These are phyloP conservation scores for Gambelia wislizenii DNA, from an alignment of 2,797 vertebrate species.

Conservation along the genomic window DNA sequence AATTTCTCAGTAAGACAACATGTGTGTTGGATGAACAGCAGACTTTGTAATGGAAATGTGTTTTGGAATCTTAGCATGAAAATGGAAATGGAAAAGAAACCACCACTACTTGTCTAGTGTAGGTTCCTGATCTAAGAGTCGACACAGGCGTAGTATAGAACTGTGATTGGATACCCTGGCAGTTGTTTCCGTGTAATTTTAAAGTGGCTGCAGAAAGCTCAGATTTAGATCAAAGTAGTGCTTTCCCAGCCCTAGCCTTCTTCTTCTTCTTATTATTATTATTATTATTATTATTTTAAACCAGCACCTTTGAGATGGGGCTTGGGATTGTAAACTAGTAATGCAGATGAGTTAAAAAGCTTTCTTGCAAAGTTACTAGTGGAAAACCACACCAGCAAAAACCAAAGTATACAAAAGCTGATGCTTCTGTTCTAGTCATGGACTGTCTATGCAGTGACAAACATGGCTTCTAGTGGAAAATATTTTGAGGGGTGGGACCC, in stretches of 20 bases:
- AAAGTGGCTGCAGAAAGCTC: neutral
- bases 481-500: no score
- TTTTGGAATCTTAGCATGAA: constrained; percentile 7
- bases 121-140: neutral
- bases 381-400: no score
- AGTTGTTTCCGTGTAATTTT: neutral
- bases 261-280: no score
- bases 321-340: neutral
- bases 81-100: neutral
- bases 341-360: neutral
- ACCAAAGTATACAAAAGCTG: neutral
- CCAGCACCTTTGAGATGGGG: neutral
- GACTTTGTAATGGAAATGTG: neutral
- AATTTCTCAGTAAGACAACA: neutral
- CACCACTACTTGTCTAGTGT: no score
- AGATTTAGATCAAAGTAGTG: neutral
- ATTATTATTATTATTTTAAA: no score
- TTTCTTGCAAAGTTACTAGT: neutral
- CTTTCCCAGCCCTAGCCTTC: neutral
- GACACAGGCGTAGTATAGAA: neutral
- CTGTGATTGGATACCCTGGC: neutral
- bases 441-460: neutral
- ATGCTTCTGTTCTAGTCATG: neutral
- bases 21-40: neutral
- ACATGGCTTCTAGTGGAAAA: no score